Percentiles rank a stretch among this genome's conserved stretches.
These are phyloP conservation scores for Stenichneumon culpator DNA, from an alignment of 2,888 invertebrate genomes.

Conservation along the genomic window DNA sequence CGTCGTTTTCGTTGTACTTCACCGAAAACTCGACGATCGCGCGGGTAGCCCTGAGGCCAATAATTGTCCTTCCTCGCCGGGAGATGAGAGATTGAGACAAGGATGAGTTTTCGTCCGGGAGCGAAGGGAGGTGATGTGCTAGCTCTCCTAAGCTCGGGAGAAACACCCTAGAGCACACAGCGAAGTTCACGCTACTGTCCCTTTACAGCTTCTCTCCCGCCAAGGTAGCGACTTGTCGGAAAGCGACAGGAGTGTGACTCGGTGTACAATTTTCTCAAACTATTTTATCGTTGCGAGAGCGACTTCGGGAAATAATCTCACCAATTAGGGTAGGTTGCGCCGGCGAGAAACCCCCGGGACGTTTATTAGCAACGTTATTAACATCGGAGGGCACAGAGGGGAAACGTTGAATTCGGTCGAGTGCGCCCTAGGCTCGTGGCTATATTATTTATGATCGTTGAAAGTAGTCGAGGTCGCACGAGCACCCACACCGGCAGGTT, in stretches of 20 bases:
- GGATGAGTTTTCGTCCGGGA: slow-evolving; percentile 20
- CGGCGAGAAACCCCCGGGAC: slow-evolving; percentile 13
- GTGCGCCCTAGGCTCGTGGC: slow-evolving; percentile 15
- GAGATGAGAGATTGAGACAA: slow-evolving; percentile 39
- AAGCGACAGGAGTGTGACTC: background rate
- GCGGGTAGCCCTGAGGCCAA: slow-evolving; percentile 31
- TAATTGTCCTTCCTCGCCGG: slow-evolving; percentile 36
- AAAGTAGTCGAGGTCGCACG: slow-evolving; percentile 46
- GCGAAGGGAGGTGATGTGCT: background rate
- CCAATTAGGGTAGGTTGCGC: slow-evolving; percentile 58
- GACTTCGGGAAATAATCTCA: slow-evolving; percentile 59
- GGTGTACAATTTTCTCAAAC: slow-evolving; percentile 45
- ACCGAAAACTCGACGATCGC: slow-evolving; percentile 58
- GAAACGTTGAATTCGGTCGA: slow-evolving; percentile 41
- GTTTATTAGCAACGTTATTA: slow-evolving; percentile 66
- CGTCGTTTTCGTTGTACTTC: slow-evolving; percentile 47
- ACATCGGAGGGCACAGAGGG: slow-evolving; percentile 33
- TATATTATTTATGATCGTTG: slow-evolving; percentile 60
- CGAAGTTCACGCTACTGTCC: slow-evolving; percentile 25
- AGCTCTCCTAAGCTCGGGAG: slow-evolving; percentile 4
- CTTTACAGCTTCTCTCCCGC: background rate
- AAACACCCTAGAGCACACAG: slow-evolving; percentile 26
- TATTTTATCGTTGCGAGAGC: slow-evolving; percentile 51
- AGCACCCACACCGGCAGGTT: slow-evolving; percentile 3
- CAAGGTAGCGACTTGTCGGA: background rate